A percentile compares a stretch with the other conserved stretches of the same genome.
Conservation (phyloP, 2,113 vertebrate species). For the Daphoenositta chrysoptera region DNA sequence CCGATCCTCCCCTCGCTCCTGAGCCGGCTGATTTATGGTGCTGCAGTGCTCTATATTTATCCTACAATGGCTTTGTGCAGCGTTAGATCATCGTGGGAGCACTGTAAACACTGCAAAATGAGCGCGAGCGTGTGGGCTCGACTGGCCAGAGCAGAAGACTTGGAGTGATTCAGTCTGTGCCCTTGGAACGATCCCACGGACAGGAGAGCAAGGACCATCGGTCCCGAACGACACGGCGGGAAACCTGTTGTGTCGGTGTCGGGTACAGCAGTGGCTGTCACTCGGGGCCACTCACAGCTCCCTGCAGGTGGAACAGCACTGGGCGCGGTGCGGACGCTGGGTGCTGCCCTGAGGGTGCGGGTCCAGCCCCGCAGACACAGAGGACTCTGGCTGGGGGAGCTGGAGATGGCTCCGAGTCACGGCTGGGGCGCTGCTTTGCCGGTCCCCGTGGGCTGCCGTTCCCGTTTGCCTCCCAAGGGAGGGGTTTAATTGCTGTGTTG, state of each 20-base stretch:
- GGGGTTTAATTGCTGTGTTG: not conserved
- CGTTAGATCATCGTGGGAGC: not conserved
- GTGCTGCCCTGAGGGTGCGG: not conserved
- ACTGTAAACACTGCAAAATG: not conserved
- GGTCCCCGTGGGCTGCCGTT: accelerated
- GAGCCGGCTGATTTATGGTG: not conserved
- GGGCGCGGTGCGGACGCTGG: accelerated
- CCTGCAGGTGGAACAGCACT: accelerated
- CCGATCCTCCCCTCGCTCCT: not conserved
- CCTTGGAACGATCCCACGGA: not conserved
- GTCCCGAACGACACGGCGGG: accelerated
- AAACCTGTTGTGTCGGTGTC: accelerated
- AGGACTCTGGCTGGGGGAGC: accelerated
- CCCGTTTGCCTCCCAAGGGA: not conserved
- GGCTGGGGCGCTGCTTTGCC: not conserved
- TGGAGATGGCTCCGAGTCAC: not conserved
- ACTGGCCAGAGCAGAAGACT: not conserved
- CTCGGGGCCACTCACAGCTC: not conserved
- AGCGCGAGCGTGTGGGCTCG: accelerated
- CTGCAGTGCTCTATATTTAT: not conserved
- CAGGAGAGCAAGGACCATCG: not conserved
- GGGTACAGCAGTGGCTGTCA: accelerated
- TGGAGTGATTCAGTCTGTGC: accelerated
- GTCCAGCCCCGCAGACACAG: not conserved
- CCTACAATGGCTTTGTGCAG: not conserved